These are phyloP conservation scores for Trididemnum clinides DNA, from an alignment of 23 tunicate genomes.

Conservation along the genomic window DNA sequence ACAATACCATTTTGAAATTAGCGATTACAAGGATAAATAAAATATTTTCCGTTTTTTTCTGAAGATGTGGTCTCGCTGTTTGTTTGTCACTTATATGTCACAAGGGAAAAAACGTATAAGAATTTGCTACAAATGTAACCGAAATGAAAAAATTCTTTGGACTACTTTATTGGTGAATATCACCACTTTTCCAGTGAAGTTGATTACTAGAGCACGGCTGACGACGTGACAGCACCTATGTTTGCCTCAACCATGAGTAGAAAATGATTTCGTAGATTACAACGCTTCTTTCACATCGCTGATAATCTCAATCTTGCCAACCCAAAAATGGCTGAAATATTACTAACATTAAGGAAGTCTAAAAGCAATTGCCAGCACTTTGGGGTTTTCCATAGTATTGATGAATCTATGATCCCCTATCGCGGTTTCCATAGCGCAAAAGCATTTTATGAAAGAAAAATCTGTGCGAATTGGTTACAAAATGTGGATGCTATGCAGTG, in stretches of 20 bases:
- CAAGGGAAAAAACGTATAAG: neutral
- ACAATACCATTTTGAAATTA: neutral
- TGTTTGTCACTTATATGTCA: neutral
- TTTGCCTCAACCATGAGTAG: neutral
- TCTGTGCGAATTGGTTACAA: neutral
- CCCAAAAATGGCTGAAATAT: neutral
- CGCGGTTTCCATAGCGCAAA: neutral
- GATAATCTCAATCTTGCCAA: neutral
- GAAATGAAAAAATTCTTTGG: neutral
- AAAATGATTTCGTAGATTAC: neutral
- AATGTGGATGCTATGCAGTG: slow-evolving; percentile 3
- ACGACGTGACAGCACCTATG: neutral
- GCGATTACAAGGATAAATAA: neutral
- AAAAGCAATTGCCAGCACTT: neutral
- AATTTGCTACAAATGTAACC: neutral
- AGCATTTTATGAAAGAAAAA: neutral
- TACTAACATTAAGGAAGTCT: neutral
- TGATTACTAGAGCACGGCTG: neutral
- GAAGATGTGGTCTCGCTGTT: neutral
- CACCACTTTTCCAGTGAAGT: neutral
- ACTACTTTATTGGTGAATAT: neutral
- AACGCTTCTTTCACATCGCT: neutral
- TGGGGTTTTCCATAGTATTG: neutral
- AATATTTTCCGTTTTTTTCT: neutral
- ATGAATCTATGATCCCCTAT: neutral